phyloP scores from a whole-genome alignment of 2,113 vertebrate genomes.

The Nycticebus coucang region DNA sequence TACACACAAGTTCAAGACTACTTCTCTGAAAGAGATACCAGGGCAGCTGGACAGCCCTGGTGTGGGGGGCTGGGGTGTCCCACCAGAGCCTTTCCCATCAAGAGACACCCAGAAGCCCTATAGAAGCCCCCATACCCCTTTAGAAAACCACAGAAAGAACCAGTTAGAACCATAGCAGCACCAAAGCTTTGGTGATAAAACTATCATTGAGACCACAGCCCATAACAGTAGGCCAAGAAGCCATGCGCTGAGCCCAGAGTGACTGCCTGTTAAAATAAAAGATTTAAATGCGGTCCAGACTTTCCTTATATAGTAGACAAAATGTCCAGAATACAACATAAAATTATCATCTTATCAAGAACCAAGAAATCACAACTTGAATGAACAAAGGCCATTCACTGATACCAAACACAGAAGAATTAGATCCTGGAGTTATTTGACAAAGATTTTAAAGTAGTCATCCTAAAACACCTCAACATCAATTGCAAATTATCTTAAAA shows the following conservation, averaged over 20 bases:
- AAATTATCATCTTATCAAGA: not conserved
- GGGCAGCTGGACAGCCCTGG: not conserved
- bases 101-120: not conserved
- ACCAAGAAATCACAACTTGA: slow-evolving; percentile 5
- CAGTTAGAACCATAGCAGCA: not conserved
- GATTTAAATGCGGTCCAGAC: not conserved
- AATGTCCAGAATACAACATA: not conserved
- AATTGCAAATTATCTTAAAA: slow-evolving; percentile 9
- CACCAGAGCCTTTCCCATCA: not conserved
- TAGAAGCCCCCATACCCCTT: not conserved
- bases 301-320: not conserved
- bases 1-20: not conserved
- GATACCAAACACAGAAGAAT: not conserved
- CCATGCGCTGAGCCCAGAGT: not conserved
- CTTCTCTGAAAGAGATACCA: not conserved
- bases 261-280: not conserved
- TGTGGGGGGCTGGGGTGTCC: no score
- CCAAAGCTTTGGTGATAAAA: not conserved
- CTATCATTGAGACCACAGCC: not conserved
- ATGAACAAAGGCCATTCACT: not conserved
- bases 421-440: not conserved
- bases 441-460: not conserved
- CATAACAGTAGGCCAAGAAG: not conserved
- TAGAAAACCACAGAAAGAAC: not conserved
- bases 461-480: not conserved